Evolutionary conservation across 2,797 vertebrate genomes (phyloP).

Genomic region (Eutrigla gurnardus): DNA sequence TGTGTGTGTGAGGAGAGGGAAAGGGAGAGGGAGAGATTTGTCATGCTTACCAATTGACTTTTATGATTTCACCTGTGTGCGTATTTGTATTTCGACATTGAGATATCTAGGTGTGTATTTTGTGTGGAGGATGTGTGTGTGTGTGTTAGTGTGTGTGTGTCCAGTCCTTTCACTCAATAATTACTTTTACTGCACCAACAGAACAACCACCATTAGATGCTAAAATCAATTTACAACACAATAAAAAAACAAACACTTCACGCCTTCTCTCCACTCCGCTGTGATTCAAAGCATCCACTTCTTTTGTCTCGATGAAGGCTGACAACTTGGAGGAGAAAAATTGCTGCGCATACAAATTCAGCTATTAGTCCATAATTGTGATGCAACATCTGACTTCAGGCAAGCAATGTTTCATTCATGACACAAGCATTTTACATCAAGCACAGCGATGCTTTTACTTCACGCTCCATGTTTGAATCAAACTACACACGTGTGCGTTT

Average conservation of each 20-base stretch:
- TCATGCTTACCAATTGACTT: slow-evolving; percentile 40
- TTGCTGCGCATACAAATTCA: slow-evolving; percentile 9
- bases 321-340: slow-evolving; percentile 10
- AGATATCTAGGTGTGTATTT: slow-evolving; percentile 12
- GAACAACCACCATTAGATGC: not conserved
- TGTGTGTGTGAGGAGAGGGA: slow-evolving; percentile 1
- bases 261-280: not conserved
- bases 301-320: not conserved
- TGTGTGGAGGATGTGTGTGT: not conserved
- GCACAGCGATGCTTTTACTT: not conserved
- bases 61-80: slow-evolving; percentile 32
- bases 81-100: slow-evolving; percentile 21
- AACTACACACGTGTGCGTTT: not conserved
- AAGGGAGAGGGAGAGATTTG: slow-evolving; percentile 32
- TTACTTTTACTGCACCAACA: slow-evolving; percentile 1
- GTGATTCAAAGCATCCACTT: slow-evolving; percentile 2
- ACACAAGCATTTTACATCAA: slow-evolving; percentile 16
- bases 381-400: slow-evolving; percentile 46
- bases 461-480: no score
- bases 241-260: not conserved
- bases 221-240: slow-evolving; percentile 20
- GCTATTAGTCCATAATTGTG: slow-evolving; percentile 26
- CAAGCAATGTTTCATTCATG: slow-evolving; percentile 23
- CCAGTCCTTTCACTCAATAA: slow-evolving; percentile 2
- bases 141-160: not conserved